Evolutionary conservation across 2,797 vertebrate genomes (phyloP).

Genomic region (Lithobates sylvaticus): DNA sequence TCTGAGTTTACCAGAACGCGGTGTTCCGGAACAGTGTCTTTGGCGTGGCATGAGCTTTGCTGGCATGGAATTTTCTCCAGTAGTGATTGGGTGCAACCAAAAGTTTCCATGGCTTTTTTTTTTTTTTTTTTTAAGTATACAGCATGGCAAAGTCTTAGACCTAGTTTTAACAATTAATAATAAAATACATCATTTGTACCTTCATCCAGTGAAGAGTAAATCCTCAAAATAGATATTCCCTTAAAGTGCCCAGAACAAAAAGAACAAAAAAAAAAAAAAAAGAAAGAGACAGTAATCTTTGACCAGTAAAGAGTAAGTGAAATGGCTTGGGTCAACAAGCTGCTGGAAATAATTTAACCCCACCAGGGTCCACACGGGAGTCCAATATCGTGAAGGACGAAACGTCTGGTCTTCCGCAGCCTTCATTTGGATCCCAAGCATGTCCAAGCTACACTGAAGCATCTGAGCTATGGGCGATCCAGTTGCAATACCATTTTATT

Average conservation of each 20-base stretch:
- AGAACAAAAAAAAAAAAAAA: neutral
- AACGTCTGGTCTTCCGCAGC: constrained; percentile 41
- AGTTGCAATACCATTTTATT: constrained; percentile 36
- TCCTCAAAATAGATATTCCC: constrained; percentile 36
- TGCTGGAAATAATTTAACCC: constrained; percentile 66
- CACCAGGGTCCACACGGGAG: constrained; percentile 13
- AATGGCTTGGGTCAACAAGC: constrained; percentile 76
- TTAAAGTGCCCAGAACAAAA: constrained; percentile 58
- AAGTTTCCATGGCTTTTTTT: constrained; percentile 54
- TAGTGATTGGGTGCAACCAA: constrained; percentile 56
- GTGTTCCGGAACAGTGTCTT: constrained; percentile 63
- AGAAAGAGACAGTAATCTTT: constrained; percentile 23
- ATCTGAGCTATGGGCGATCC: constrained; percentile 37
- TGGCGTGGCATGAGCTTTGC: constrained; percentile 67
- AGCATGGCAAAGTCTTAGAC: constrained; percentile 13
- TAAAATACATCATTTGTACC: constrained; percentile 45
- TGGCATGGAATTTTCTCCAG: constrained; percentile 67
- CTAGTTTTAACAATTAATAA: constrained; percentile 14
- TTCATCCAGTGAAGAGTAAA: constrained; percentile 61
- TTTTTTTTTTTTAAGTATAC: neutral
- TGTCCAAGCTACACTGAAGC: constrained; percentile 29
- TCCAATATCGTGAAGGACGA: constrained; percentile 12
- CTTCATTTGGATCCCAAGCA: constrained; percentile 8
- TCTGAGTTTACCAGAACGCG: constrained; percentile 42
- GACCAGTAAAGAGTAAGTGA: constrained; percentile 73